phyloP scores from a whole-genome alignment of 2,797 vertebrate genomes.

The Sebastes hubbsi region DNA sequence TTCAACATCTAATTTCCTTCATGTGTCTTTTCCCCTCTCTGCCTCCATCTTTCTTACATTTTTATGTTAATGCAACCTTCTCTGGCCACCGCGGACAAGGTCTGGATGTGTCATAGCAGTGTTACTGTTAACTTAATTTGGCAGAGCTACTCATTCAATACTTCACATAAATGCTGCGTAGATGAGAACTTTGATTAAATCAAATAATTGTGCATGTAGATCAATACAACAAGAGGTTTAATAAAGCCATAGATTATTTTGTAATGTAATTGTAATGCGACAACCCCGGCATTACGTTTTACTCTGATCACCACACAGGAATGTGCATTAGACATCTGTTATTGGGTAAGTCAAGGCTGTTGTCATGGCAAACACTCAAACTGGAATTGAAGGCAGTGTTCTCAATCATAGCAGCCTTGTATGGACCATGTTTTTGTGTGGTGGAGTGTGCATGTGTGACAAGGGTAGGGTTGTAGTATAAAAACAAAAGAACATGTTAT shows the following conservation, averaged over 20 bases:
- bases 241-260: slow-evolving; percentile 41
- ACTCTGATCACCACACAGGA: background rate
- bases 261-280: background rate
- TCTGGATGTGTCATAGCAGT: background rate
- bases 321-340: background rate
- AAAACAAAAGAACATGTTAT: background rate
- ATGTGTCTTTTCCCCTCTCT: background rate
- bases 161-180: slow-evolving; percentile 9
- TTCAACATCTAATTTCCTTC: slow-evolving; percentile 5
- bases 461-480: background rate
- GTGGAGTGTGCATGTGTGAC: background rate
- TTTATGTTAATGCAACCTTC: background rate
- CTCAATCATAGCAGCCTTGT: background rate
- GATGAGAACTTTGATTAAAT: slow-evolving; percentile 33
- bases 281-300: background rate
- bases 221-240: slow-evolving; percentile 54
- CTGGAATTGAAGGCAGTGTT: slow-evolving; percentile 32
- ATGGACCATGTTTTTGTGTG: slow-evolving; percentile 10
- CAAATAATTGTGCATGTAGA: slow-evolving; percentile 30
- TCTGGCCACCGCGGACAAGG: background rate
- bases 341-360: slow-evolving; percentile 12
- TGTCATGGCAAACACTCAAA: slow-evolving; percentile 40
- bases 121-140: slow-evolving; percentile 14
- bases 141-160: slow-evolving; percentile 13
- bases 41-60: background rate